Evolutionary conservation across 35 echinoderm and acorn worm species (phyloP).

Genomic region (Ophioderma brevispina): DNA sequence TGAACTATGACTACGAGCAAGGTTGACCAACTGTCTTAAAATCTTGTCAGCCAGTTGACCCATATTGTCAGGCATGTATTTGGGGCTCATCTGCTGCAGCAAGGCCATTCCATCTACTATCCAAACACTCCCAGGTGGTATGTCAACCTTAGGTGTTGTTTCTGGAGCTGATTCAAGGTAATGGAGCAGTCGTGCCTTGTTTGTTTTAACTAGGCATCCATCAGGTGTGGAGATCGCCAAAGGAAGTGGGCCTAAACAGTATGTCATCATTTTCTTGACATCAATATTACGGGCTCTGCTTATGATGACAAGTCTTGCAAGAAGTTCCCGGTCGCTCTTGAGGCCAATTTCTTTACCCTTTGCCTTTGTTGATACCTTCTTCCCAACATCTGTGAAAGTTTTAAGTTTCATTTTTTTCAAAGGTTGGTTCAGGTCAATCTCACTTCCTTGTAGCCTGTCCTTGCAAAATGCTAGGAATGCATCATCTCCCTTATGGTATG

Average conservation of each 20-base stretch:
- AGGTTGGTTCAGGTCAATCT: slow-evolving; percentile 11
- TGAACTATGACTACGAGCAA: background rate
- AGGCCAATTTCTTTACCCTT: slow-evolving; percentile 60
- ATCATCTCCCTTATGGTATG: slow-evolving; percentile 33
- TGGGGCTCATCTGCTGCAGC: slow-evolving; percentile 44
- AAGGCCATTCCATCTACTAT: slow-evolving; percentile 70
- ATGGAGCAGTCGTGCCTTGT: slow-evolving; percentile 66
- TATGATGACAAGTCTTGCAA: slow-evolving; percentile 61
- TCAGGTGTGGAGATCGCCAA: slow-evolving; percentile 30
- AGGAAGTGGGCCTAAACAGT: slow-evolving; percentile 61
- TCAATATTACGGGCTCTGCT: slow-evolving; percentile 52
- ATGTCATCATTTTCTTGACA: slow-evolving; percentile 49
- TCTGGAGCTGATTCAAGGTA: slow-evolving; percentile 15
- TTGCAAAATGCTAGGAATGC: slow-evolving; percentile 34
- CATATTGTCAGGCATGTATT: too few species aligned
- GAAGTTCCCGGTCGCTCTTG: slow-evolving; percentile 45
- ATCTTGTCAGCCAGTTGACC: slow-evolving; percentile 30
- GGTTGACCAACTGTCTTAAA: background rate
- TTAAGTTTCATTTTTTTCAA: slow-evolving; percentile 48
- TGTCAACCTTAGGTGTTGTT: background rate
- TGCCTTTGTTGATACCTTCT: slow-evolving; percentile 19
- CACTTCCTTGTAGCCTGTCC: slow-evolving; percentile 35
- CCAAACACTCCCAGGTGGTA: slow-evolving; percentile 28
- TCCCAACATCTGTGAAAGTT: slow-evolving; percentile 38
- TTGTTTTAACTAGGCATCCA: slow-evolving; percentile 70